Evolutionary conservation across 2,797 vertebrate genomes (phyloP).

Genomic region (Decapterus maruadsi): DNA sequence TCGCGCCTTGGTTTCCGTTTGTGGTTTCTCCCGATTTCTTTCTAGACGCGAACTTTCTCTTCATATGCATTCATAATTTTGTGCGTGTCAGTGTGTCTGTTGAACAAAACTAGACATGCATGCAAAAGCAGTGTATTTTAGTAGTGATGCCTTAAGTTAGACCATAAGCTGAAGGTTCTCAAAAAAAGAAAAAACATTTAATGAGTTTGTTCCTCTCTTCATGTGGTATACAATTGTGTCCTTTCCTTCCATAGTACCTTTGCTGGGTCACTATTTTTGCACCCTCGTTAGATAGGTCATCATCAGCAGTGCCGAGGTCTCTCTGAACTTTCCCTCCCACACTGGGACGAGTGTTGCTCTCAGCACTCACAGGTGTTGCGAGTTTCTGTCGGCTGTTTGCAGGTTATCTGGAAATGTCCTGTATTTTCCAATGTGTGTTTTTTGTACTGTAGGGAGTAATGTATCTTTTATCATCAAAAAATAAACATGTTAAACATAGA

Average conservation of each 20-base stretch:
- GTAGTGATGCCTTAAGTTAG: slow-evolving; percentile 87
- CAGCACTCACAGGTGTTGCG: slow-evolving; percentile 79
- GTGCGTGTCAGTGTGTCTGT: slow-evolving; percentile 86
- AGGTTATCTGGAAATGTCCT: slow-evolving; percentile 86
- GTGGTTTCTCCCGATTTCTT: slow-evolving; percentile 75
- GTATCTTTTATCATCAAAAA: slow-evolving; percentile 86
- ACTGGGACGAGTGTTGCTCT: slow-evolving; percentile 71
- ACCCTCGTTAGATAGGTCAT: slow-evolving; percentile 83
- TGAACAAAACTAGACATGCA: slow-evolving; percentile 87
- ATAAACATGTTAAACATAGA: slow-evolving; percentile 84
- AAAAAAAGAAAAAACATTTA: slow-evolving; percentile 76
- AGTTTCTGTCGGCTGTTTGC: slow-evolving; percentile 81
- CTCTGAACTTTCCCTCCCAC: slow-evolving; percentile 76
- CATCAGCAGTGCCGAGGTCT: slow-evolving; percentile 83
- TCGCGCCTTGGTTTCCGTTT: slow-evolving; percentile 62
- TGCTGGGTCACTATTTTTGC: slow-evolving; percentile 84
- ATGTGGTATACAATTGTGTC: slow-evolving; percentile 85
- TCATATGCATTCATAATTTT: slow-evolving; percentile 84
- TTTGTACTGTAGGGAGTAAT: slow-evolving; percentile 87
- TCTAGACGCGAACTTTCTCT: slow-evolving; percentile 76
- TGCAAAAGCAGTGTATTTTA: slow-evolving; percentile 87
- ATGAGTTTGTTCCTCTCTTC: slow-evolving; percentile 84
- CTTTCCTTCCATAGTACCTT: slow-evolving; percentile 84
- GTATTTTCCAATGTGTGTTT: slow-evolving; percentile 86
- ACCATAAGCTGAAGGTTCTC: slow-evolving; percentile 85